Base-by-base conservation (phyloP, 2,113 vertebrate genomes). In the Sinocyclocheilus grahami region DNA sequence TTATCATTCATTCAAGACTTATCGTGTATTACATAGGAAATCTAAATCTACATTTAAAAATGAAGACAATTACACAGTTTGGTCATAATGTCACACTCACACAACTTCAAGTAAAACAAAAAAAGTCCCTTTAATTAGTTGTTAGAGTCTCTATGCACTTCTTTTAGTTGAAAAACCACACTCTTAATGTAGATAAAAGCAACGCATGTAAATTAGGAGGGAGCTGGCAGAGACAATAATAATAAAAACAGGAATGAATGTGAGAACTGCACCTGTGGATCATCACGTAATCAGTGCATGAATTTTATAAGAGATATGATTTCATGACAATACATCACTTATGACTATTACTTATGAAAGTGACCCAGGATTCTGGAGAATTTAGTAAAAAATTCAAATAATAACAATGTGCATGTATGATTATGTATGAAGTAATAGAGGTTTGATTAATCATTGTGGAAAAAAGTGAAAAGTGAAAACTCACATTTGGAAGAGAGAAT, bases 141-240 rank as follows among this genome's bases (percentile, higher is more conserved):
- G 79, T 67, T 82, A 82, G 78, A 48, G 11, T 48, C 22, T 48
- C 13, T 60, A 39, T 13, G 18, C 27, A 55, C 58, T n/a, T 63
- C 37, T 63, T 82, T 67, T 51, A 67, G 62, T 27, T 82, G 37
- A 48, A 82, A 30, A 79, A 39, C 27, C 53, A 62, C 46, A 48
- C 79, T 82, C 9, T 42, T 62, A 39, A 63, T 42, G 33, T 24
- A n/a, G 37, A 63, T 63, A 16, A 80, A 80, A 63, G 78, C 78
- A 63, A 37, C 77, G n/a, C 77, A 27, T 18, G 18, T 58, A 37
- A 60, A 60, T 58, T 22, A 37, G 53, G 51, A 78, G 67, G 67
- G 30, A 71, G 30, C 67, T 71, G 53, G 77, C 53, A 37, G 76
- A 78, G 55, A 78, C 27, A 37, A n/a, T 22, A 60, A 22, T 22